phyloP scores from a whole-genome alignment of 2,888 invertebrate genomes.

The Drosophila helvetica region DNA sequence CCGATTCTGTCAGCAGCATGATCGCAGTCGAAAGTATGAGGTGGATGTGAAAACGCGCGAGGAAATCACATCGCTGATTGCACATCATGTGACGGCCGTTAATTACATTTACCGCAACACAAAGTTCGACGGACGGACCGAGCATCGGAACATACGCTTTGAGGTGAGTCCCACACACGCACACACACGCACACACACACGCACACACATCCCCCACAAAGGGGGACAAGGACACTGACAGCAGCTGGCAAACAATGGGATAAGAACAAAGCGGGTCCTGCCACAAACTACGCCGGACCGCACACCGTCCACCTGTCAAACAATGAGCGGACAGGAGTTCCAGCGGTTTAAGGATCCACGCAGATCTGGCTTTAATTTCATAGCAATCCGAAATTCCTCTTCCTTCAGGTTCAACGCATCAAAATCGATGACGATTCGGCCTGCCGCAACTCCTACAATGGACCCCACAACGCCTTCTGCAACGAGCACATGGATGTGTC shows the following conservation, averaged over 20 bases:
- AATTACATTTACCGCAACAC: constrained; percentile 98
- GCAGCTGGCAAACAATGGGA: constrained; percentile 36
- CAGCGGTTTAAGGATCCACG: too few species aligned
- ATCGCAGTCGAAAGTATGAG: constrained; percentile 88
- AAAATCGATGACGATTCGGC: constrained; percentile 97
- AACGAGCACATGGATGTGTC: constrained; percentile 99
- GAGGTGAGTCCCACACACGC: constrained; percentile 87
- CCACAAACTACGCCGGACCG: constrained; percentile 16
- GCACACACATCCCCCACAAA: neutral
- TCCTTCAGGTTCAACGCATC: constrained; percentile 82
- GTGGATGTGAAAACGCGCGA: constrained; percentile 96
- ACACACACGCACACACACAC: neutral
- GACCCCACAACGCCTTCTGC: constrained; percentile 94
- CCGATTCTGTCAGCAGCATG: constrained; percentile 86
- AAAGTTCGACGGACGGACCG: constrained; percentile 94
- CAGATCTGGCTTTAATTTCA: too few species aligned
- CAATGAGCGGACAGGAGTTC: constrained; percentile 3
- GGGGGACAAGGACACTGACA: constrained; percentile 5
- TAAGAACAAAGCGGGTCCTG: constrained; percentile 36
- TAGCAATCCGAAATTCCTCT: neutral
- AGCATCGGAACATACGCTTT: constrained; percentile 97
- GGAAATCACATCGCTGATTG: constrained; percentile 98
- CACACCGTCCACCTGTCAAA: constrained; percentile 18
- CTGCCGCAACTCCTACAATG: constrained; percentile 86
- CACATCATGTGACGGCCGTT: constrained; percentile 99